phyloP scores from a whole-genome alignment of 2,113 vertebrate species.

The Polyodon spathula region DNA sequence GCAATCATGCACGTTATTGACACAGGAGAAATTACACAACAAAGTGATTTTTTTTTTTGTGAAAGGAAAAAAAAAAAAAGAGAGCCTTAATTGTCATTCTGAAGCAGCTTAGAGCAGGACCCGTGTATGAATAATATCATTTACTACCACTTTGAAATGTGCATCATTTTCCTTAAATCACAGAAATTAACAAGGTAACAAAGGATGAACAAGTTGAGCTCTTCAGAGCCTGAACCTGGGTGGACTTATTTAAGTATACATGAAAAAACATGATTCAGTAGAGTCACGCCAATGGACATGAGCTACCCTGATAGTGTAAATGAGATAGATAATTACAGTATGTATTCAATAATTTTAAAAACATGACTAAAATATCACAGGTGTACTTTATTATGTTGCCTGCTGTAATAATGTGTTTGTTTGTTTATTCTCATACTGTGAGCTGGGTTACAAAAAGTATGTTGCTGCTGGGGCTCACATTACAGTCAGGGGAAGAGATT shows the following conservation, averaged over 20 bases:
- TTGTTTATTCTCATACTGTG: too few species aligned
- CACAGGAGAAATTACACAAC: conserved; percentile 58
- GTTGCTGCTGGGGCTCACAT: too few species aligned
- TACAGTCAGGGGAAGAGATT: too few species aligned
- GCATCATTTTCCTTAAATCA: conserved; percentile 66
- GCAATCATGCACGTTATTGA: conserved; percentile 53
- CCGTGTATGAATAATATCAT: conserved; percentile 73
- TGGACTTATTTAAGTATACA: not conserved
- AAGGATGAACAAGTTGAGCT: conserved; percentile 56
- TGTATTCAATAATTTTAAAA: too few species aligned
- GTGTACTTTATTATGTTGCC: too few species aligned
- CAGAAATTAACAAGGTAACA: conserved; percentile 58
- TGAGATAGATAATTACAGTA: too few species aligned
- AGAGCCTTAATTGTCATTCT: conserved; percentile 73
- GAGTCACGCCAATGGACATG: too few species aligned
- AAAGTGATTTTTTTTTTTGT: conserved; percentile 54
- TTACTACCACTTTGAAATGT: conserved; percentile 64
- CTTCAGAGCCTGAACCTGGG: conserved; percentile 31
- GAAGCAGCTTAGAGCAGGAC: conserved; percentile 65
- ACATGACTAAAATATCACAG: too few species aligned
- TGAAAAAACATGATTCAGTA: too few species aligned
- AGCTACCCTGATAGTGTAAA: too few species aligned
- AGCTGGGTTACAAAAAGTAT: too few species aligned
- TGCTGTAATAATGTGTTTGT: too few species aligned
- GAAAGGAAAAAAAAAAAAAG: conserved; percentile 44